Evolutionary conservation across 2,888 invertebrate genomes (phyloP).

Genomic region (Eurois occulta): DNA sequence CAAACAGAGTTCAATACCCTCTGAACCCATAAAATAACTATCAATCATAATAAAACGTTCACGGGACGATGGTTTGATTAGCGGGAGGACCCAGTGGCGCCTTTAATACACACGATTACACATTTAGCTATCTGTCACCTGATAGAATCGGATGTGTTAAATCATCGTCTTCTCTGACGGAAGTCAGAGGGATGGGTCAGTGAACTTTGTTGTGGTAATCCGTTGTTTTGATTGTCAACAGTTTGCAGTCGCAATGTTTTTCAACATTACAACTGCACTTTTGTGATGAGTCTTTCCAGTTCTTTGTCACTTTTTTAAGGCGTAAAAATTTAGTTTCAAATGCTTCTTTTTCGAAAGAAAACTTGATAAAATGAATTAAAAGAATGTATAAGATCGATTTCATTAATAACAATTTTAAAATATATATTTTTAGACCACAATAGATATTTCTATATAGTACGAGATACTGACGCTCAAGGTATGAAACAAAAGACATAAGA

Average conservation of each 20-base stretch:
- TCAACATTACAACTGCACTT: background rate
- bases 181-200: conserved; percentile 33
- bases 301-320: too few relatives aligned
- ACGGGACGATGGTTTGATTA: conserved; percentile 60
- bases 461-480: background rate
- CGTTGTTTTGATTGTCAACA: background rate
- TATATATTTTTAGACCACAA: background rate
- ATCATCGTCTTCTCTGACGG: conserved; percentile 46
- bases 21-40: conserved; percentile 63
- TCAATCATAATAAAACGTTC: conserved; percentile 71
- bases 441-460: background rate
- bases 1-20: conserved; percentile 48
- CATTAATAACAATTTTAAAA: background rate
- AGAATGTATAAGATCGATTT: background rate
- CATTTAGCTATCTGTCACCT: conserved; percentile 57
- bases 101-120: conserved; percentile 60
- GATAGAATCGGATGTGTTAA: conserved; percentile 59
- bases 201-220: conserved; percentile 27
- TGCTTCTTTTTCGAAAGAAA: background rate
- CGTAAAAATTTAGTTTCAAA: background rate
- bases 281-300: background rate
- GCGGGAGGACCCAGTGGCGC: conserved; percentile 49
- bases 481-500: background rate
- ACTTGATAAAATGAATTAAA: background rate
- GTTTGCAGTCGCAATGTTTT: background rate